Evolutionary conservation across 1,140 invertebrate species (phyloP), one percentile per base, ranked within the genome.

Genomic region (Temnothorax longispinosus): DNA sequence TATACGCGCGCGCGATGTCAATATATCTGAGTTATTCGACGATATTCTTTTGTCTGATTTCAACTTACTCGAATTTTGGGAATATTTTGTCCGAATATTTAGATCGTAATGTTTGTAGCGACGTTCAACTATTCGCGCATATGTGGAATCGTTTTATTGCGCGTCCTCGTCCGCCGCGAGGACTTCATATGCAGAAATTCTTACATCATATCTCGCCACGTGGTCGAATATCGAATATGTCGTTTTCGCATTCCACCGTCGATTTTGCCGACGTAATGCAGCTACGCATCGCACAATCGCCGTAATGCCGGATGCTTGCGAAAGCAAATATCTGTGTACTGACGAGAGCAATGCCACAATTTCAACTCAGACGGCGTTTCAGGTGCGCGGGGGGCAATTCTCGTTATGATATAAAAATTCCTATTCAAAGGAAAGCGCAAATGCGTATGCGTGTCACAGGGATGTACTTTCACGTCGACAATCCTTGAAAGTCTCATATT

Each of bases 381-480:
- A 47, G 27, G 7, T 60, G 54, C 8, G 18, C 18, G 18, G 38
- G 47, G 52, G 13, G 50, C 50, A 47, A 47, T 84, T 62, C 69
- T 84, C 80, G 80, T 84, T 74, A 75, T 60, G 69, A 84, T 74
- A 74, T 75, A 84, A 84, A 84, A 84, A 84, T 75, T 84, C 13
- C 54, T 75, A 47, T 71, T 84, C 80, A 84, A 84, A 84, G 80
- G 54, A 38, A 18, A 54, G 54, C 32, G 21, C 27, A 2, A 27
- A 38, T 15, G 50, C 27, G 50, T 72, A 65, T 82, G 67, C 52
- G 54, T 47, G 80, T 47, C 41, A 50, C 54, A 74, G 18, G 69
- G 54, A 84, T n/a, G 80, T 21, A 71, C 80, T 84, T 84, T 74
- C 32, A 50, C 54, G 80, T 50, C 54, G 80, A 15, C 80, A 84